Evolutionary conservation across 2,888 invertebrate species (phyloP).

Genomic region (Orgyia antiqua): DNA sequence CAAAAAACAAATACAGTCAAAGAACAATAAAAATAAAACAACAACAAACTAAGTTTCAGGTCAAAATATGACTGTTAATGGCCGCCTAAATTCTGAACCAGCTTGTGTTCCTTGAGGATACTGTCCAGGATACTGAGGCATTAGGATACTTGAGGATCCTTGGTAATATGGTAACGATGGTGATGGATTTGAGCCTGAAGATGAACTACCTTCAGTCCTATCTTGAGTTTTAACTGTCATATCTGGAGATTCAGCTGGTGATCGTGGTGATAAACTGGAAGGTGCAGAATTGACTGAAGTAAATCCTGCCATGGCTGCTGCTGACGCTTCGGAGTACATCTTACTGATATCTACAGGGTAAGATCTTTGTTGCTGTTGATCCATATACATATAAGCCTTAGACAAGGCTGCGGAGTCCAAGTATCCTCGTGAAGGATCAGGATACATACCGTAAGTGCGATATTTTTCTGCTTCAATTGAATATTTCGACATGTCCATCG

Average conservation of each 20-base stretch:
- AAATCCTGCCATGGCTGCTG: slow-evolving; percentile 77
- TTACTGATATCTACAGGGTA: slow-evolving; percentile 82
- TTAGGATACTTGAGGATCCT: slow-evolving; percentile 77
- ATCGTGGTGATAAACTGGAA: slow-evolving; percentile 64
- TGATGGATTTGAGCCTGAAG: slow-evolving; percentile 81
- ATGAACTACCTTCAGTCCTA: slow-evolving; percentile 77
- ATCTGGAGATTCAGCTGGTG: slow-evolving; percentile 78
- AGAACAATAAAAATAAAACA: slow-evolving; percentile 28
- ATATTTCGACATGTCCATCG: slow-evolving; percentile 88
- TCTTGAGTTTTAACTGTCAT: slow-evolving; percentile 65
- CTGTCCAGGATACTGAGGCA: slow-evolving; percentile 82
- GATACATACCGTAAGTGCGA: slow-evolving; percentile 86
- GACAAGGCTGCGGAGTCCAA: slow-evolving; percentile 84
- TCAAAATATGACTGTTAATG: slow-evolving; percentile 89
- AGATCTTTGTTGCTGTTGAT: slow-evolving; percentile 75
- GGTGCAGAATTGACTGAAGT: slow-evolving; percentile 66
- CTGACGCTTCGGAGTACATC: slow-evolving; percentile 81
- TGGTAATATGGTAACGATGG: slow-evolving; percentile 80
- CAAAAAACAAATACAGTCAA: slow-evolving; percentile 18
- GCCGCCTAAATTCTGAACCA: slow-evolving; percentile 84
- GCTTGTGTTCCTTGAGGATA: slow-evolving; percentile 77
- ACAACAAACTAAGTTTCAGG: slow-evolving; percentile 73
- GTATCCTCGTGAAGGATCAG: slow-evolving; percentile 84
- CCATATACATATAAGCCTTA: slow-evolving; percentile 88
- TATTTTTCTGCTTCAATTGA: slow-evolving; percentile 88